These are phyloP conservation scores for Caenorhabditis inopinata DNA, from an alignment of 1,140 invertebrate genomes.

Conservation along the genomic window DNA sequence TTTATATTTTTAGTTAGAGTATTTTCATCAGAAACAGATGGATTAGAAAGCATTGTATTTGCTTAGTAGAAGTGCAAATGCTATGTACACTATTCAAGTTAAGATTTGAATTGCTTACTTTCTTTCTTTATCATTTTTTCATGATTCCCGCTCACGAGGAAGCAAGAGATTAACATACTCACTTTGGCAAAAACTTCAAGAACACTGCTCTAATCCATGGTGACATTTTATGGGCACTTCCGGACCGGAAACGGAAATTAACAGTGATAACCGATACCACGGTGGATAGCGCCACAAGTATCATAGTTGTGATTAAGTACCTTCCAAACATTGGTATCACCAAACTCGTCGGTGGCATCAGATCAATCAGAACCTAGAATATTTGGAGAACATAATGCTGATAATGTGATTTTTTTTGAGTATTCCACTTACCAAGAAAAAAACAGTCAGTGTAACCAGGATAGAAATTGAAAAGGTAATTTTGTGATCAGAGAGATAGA, in stretches of 20 bases:
- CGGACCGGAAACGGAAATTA: constrained; percentile 91
- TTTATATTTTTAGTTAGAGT: too few species aligned
- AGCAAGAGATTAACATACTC: too few species aligned
- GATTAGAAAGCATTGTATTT: too few species aligned
- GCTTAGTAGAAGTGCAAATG: too few species aligned
- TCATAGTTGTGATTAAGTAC: constrained; percentile 98
- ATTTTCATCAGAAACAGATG: too few species aligned
- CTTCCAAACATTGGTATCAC: constrained; percentile 95
- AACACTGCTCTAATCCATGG: constrained; percentile 89
- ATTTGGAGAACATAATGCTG: too few species aligned
- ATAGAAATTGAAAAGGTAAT: constrained; percentile 97
- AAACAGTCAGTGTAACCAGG: constrained; percentile 83
- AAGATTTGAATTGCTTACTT: too few species aligned
- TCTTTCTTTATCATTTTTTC: too few species aligned
- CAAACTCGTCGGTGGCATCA: constrained; percentile 96
- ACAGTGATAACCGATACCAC: constrained; percentile 95
- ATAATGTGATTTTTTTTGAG: neutral
- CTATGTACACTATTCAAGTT: too few species aligned
- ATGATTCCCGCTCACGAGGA: too few species aligned
- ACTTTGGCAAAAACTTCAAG: constrained; percentile 80
- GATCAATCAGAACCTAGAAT: constrained; percentile 77
- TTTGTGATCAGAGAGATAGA: constrained; percentile 96
- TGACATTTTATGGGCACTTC: constrained; percentile 80
- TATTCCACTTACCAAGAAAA: constrained; percentile 76
- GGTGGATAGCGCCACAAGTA: constrained; percentile 94